Evolutionary conservation across 2,888 invertebrate genomes (phyloP).

Genomic region (Eudasyphora cyanicolor): DNA sequence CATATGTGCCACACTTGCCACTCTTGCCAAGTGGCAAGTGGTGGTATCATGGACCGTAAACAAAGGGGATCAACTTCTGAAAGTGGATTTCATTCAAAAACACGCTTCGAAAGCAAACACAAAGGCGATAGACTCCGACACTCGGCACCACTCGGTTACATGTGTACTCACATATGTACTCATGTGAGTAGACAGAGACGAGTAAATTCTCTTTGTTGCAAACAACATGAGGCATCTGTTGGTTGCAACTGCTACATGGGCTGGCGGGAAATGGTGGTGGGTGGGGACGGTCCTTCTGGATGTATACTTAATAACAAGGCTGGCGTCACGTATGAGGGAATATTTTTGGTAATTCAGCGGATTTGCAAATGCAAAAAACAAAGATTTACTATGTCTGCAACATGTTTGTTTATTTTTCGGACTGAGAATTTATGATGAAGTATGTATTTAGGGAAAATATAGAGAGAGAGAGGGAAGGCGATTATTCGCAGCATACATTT

Average conservation of each 20-base stretch:
- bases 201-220: neutral
- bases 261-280: neutral
- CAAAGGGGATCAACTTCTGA: conserved; percentile 20
- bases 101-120: neutral
- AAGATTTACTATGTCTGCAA: conserved; percentile 2
- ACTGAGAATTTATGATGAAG: neutral
- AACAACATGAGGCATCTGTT: neutral
- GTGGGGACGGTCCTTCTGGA: neutral
- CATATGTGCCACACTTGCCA: neutral
- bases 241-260: neutral
- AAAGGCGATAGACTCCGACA: neutral
- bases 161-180: neutral
- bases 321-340: neutral
- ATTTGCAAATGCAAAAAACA: neutral
- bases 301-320: too few relatives aligned
- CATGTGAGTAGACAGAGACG: too few relatives aligned
- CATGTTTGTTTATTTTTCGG: neutral
- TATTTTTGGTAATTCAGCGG: neutral
- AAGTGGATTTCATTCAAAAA: conserved; percentile 13
- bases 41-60: conserved; percentile 44
- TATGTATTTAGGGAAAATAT: neutral
- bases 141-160: neutral
- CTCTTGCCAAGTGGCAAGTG: too few relatives aligned
- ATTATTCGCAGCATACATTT: neutral
- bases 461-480: neutral